These are phyloP conservation scores for Lagocephalus sceleratus DNA, from an alignment of 2,797 vertebrate species.

Conservation along the genomic window DNA sequence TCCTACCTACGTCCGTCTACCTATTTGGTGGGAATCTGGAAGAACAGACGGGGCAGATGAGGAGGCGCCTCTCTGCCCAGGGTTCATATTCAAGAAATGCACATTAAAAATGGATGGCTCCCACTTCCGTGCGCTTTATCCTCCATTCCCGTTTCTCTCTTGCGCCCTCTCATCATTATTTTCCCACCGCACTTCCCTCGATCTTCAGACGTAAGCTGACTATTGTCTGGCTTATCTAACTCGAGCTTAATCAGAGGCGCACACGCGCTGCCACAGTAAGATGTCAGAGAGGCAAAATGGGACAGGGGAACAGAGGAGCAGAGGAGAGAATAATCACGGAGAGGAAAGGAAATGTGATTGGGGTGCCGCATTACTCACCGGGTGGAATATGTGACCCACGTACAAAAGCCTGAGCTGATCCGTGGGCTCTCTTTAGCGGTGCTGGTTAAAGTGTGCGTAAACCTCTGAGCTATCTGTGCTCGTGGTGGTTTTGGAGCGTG, in stretches of 20 bases:
- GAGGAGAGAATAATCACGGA: conserved; percentile 18
- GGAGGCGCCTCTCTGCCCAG: conserved; percentile 7
- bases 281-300: conserved; percentile 6
- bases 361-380: background rate
- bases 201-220: conserved; percentile 28
- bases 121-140: background rate
- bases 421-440: background rate
- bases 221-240: conserved; percentile 47
- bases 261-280: conserved; percentile 24
- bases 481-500: no score
- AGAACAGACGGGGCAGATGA: background rate
- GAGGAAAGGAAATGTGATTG: background rate
- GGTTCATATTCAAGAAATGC: background rate
- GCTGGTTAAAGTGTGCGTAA: no score
- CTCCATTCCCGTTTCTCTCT: background rate
- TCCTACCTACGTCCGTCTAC: no score
- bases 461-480: no score
- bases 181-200: conserved; percentile 21
- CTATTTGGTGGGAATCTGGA: background rate
- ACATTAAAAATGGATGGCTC: background rate
- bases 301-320: background rate
- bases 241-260: conserved; percentile 41
- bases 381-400: background rate
- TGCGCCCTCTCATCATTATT: conserved; percentile 42
- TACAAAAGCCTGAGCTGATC: background rate